Conservation (phyloP, 1,140 invertebrate genomes). For the Goniozus legneri region DNA sequence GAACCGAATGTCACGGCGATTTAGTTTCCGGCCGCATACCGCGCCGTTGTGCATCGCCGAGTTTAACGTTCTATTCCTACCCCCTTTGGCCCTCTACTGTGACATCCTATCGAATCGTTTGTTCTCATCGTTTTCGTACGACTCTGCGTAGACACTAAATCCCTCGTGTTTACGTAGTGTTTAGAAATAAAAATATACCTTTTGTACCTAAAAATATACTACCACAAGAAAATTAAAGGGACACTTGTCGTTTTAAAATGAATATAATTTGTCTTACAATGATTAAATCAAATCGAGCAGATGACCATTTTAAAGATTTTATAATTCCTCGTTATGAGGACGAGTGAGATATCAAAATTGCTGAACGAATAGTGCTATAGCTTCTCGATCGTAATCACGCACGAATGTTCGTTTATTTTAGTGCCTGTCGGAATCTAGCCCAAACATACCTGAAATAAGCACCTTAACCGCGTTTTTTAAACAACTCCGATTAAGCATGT, state of each 20-base stretch:
- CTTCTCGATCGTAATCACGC: not conserved
- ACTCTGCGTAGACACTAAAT: no score
- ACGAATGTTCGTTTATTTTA: constrained; percentile 45
- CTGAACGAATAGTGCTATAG: not conserved
- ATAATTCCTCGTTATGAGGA: not conserved
- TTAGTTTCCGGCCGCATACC: no score
- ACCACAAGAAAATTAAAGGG: no score
- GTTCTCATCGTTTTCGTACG: no score
- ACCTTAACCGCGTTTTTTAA: constrained; percentile 50
- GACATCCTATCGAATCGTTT: no score
- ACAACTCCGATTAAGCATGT: constrained; percentile 29
- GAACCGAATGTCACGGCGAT: no score
- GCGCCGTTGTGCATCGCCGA: no score
- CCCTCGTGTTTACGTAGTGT: no score
- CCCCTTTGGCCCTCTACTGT: no score
- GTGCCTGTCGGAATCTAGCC: constrained; percentile 49
- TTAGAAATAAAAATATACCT: no score
- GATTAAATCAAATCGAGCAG: not conserved
- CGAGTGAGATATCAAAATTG: not conserved
- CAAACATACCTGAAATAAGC: constrained; percentile 51
- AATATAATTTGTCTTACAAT: not conserved
- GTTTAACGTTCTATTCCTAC: no score
- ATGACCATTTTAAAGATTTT: not conserved
- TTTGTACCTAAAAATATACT: no score
- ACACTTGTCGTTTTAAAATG: not conserved